Base-by-base conservation (phyloP, 1,140 invertebrate genomes). In the Drosophila santomea region DNA sequence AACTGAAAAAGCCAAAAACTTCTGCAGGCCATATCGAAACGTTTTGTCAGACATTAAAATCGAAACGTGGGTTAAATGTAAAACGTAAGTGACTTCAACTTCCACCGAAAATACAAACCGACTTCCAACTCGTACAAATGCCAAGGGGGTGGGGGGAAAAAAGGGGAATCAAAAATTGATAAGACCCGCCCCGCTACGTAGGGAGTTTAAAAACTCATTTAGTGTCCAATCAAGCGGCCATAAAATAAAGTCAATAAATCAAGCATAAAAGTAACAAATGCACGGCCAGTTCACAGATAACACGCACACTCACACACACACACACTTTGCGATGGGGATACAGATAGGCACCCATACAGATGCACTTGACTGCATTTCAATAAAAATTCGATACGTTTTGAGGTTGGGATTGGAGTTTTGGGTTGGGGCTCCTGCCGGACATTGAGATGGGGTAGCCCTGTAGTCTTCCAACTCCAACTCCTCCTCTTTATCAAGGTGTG, bases 201-300 rank as follows among this genome's bases (percentile, higher is more conserved):
- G 81, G 82, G 75, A 86, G 83, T 86, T 86, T 86, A 86, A 88
- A 88, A 88, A 88, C 84, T 88, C 84, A 88, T 88, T 88, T 88
- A 88, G 84, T 86, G 84, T 88, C 84, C 84, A 88, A 88, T 88
- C 84, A 88, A 88, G 84, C 79, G 76, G 73, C 84, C 84, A 88
- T 89, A 88, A 89, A 88, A 89, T 89, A 88, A 88, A 88, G 84
- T 88, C 84, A 88, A 88, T 86, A 86, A 86, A 86, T 86, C 83
- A 86, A 86, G 79, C 83, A 86, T 83, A 89, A 86, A 86, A 86
- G 83, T 86, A 86, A 86, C 84, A 86, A 86, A 86, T 86, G 84
- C 83, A 83, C 79, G 84, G 78, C 48, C 78, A 86, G 83, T 82
- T 66, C 68, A 66, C 81, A 83, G 82, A 86, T 86, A 86, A 88